A percentile compares a stretch with the other conserved stretches of the same genome.
Evolutionary conservation across 2,113 vertebrate species (phyloP).

Genomic region (Cyanoramphus novaezelandiae): DNA sequence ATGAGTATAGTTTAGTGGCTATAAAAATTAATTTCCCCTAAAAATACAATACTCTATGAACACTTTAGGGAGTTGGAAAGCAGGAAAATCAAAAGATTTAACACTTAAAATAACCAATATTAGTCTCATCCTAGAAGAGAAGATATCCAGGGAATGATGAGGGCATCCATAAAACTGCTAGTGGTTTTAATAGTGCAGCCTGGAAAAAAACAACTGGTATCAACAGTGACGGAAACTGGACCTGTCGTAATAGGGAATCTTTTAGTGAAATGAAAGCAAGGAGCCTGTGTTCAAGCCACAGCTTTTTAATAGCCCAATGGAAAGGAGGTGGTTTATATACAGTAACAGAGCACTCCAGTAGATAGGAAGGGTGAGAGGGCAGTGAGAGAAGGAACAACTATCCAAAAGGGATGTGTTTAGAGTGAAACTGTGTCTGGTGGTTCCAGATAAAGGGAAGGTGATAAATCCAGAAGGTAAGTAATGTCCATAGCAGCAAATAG

Average conservation of each 20-base stretch:
- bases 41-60: conserved; percentile 76
- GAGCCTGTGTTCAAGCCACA: background rate
- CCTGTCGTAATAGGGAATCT: background rate
- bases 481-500: conserved; percentile 61
- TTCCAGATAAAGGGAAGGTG: background rate
- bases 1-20: conserved; percentile 75
- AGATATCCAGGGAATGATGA: background rate
- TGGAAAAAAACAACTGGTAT: background rate
- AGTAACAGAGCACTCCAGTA: background rate
- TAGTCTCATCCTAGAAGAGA: background rate
- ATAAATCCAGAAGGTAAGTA: background rate
- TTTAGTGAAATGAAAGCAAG: background rate
- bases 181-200: conserved; percentile 8
- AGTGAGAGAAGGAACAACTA: background rate
- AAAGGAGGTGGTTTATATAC: background rate
- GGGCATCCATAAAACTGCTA: conserved; percentile 4
- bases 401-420: background rate
- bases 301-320: background rate
- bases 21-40: conserved; percentile 75
- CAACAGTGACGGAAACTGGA: background rate
- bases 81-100: background rate
- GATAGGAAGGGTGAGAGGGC: background rate
- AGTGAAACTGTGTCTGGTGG: background rate
- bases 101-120: background rate
- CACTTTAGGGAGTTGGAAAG: conserved; percentile 41